A percentile compares a stretch with the other conserved stretches of the same genome.
phyloP scores from a whole-genome alignment of 2,113 vertebrate genomes.

The Engraulis encrasicolus region DNA sequence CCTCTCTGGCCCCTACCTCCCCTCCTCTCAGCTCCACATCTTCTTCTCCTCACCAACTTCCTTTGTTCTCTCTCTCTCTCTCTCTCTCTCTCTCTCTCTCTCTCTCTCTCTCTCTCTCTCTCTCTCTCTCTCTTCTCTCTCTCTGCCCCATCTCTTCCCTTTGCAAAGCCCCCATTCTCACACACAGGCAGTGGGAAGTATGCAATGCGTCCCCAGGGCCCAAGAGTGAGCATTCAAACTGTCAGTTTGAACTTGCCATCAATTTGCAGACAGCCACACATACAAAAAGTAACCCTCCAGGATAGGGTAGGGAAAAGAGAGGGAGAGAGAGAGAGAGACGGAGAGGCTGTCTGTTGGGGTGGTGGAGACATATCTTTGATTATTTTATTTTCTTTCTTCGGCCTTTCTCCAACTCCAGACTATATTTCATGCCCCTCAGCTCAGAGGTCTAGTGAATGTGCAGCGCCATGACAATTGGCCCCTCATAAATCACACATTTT shows the following conservation, averaged over 20 bases:
- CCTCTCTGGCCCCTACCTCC: background rate
- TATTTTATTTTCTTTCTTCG: background rate
- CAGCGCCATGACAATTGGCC: constrained; percentile 30
- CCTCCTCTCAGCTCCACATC: background rate
- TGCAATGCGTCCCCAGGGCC: constrained; percentile 40
- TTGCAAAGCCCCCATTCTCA: background rate
- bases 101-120: background rate
- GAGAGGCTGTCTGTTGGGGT: background rate
- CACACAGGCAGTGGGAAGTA: constrained; percentile 28
- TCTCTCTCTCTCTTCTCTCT: background rate
- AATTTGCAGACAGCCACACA: constrained; percentile 44
- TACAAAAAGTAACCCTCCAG: constrained; percentile 26
- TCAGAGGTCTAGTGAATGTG: constrained; percentile 10
- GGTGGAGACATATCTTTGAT: constrained; percentile 58
- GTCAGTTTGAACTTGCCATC: constrained; percentile 46
- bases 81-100: background rate
- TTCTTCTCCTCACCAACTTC: background rate
- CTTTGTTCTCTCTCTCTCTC: background rate
- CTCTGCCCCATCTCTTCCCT: no score
- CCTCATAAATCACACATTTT: constrained; percentile 10
- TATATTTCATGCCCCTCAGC: background rate
- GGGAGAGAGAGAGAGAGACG: background rate
- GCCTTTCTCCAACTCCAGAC: background rate
- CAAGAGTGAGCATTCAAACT: constrained; percentile 45
- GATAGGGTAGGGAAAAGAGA: background rate